Percentiles rank a stretch among this genome's conserved stretches.
Conservation (phyloP, 2,797 vertebrate genomes). For the Gymnocypris eckloni region DNA sequence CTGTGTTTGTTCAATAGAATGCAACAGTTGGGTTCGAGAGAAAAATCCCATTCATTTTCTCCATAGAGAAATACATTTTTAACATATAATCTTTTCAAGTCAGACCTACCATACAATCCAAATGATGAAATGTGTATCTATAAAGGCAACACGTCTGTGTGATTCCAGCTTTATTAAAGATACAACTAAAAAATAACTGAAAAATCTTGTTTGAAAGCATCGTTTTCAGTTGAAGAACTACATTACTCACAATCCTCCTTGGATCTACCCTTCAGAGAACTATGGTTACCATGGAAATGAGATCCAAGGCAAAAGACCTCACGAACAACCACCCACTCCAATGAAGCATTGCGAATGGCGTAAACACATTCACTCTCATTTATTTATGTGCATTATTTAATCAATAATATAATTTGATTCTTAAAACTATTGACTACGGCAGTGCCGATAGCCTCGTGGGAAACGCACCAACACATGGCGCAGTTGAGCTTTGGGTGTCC, state of each 20-base stretch:
- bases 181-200: background rate
- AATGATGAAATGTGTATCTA: background rate
- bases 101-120: background rate
- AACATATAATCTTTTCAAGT: background rate
- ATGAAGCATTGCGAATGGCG: background rate
- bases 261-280: background rate
- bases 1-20: background rate
- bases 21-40: background rate
- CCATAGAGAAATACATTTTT: background rate
- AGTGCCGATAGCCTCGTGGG: background rate
- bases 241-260: constrained; percentile 2
- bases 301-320: constrained; percentile 12
- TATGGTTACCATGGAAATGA: constrained; percentile 20
- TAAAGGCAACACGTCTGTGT: background rate
- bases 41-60: constrained; percentile 13
- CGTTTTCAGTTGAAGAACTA: background rate
- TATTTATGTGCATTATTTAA: background rate
- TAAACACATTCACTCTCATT: background rate
- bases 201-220: background rate
- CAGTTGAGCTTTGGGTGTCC: no score
- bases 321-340: background rate
- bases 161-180: background rate
- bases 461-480: no score
- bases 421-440: background rate
- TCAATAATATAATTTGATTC: background rate